A percentile compares a stretch with the other conserved stretches of the same genome.
Conservation (phyloP, 2,113 vertebrate genomes). For the Ceyx margarethae region DNA sequence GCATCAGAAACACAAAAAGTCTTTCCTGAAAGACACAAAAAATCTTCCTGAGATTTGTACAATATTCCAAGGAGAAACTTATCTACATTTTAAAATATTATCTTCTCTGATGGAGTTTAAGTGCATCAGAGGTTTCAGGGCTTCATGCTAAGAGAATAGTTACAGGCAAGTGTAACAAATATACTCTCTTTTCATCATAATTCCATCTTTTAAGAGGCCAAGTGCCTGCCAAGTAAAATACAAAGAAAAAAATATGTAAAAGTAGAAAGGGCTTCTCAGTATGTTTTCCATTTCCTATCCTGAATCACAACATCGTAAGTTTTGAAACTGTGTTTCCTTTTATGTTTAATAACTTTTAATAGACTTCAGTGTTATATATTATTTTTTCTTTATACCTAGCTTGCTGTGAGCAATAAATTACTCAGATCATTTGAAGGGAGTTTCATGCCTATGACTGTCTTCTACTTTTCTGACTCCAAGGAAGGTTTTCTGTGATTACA, state of each 20-base stretch:
- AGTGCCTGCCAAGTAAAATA: slow-evolving; percentile 44
- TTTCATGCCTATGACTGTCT: not conserved
- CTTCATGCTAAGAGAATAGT: not conserved
- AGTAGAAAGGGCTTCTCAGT: not conserved
- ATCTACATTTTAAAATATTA: not conserved
- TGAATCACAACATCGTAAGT: slow-evolving; percentile 6
- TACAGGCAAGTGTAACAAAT: not conserved
- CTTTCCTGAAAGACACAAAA: too few relatives aligned
- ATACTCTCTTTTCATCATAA: not conserved
- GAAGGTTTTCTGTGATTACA: not conserved
- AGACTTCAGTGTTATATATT: too few relatives aligned
- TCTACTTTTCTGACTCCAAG: not conserved
- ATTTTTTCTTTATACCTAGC: not conserved
- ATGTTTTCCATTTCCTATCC: slow-evolving; percentile 33
- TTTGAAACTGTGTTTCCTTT: not conserved
- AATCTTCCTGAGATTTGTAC: too few relatives aligned
- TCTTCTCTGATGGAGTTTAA: not conserved
- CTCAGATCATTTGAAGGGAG: not conserved
- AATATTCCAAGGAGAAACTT: too few relatives aligned
- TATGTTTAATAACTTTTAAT: not conserved
- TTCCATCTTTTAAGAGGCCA: slow-evolving; percentile 6
- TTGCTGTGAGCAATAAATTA: not conserved
- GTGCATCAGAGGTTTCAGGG: not conserved
- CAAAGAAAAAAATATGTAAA: not conserved
- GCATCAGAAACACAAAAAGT: too few relatives aligned